These are phyloP conservation scores for Cancer borealis DNA, from an alignment of 2,888 invertebrate genomes.

Conservation along the genomic window DNA sequence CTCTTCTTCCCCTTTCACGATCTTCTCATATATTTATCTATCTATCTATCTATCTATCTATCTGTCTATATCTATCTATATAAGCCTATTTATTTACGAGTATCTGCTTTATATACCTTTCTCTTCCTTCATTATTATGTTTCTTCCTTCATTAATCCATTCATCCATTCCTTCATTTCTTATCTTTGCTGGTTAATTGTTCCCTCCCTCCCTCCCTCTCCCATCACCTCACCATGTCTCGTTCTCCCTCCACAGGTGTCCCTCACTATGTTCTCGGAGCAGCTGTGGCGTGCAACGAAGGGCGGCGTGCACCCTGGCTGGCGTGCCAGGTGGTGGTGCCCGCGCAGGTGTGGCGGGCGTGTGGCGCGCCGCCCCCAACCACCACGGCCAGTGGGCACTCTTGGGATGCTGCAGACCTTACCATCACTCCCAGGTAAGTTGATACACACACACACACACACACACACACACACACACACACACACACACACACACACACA, in stretches of 20 bases:
- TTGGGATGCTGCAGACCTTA: conserved; percentile 42
- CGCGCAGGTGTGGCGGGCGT: conserved; percentile 48
- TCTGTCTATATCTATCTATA: no score
- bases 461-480: not conserved
- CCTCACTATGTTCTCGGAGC: not conserved
- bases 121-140: not conserved
- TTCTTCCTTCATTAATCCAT: not conserved
- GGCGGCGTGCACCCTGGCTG: conserved; percentile 58
- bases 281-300: conserved; percentile 58
- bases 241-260: conserved; percentile 2
- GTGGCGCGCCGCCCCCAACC: conserved; percentile 47
- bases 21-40: not conserved
- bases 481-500: not conserved
- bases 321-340: conserved; percentile 70
- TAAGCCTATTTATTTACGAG: no score
- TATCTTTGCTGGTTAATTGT: not conserved
- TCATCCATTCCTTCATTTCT: not conserved
- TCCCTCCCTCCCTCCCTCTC: not conserved
- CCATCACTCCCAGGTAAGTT: conserved; percentile 50
- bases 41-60: no score
- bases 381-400: conserved; percentile 46
- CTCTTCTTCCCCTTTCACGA: not conserved
- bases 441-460: not conserved
- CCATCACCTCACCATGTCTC: not conserved
- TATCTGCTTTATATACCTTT: no score